Percentiles rank a stretch among this genome's conserved stretches.
Conservation (phyloP, 2,797 vertebrate species). For the Eospalax fontanierii region DNA sequence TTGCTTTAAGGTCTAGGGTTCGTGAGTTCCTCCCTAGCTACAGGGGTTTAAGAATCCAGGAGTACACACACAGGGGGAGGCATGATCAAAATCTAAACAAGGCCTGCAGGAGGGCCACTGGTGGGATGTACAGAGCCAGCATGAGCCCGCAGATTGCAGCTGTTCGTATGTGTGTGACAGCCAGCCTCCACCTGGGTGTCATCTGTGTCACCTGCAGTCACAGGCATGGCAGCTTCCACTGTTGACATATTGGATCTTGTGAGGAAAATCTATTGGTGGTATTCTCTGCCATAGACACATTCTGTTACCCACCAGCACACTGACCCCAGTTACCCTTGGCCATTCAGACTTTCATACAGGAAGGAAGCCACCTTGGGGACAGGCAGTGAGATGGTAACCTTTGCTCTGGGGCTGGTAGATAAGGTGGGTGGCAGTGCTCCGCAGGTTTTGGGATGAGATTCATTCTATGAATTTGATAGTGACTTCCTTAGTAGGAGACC, state of each 20-base stretch:
- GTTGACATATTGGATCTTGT: not conserved
- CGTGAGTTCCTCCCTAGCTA: not conserved
- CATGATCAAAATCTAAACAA: conserved; percentile 3
- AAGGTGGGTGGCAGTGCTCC: not conserved
- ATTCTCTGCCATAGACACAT: not conserved
- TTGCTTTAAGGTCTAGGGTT: not conserved
- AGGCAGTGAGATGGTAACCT: not conserved
- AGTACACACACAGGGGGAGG: not conserved
- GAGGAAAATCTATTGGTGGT: not conserved
- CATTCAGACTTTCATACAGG: fast-evolving
- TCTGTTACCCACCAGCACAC: fast-evolving
- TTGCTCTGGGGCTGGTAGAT: not conserved
- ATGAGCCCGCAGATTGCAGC: not conserved
- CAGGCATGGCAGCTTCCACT: not conserved
- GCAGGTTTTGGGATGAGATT: not conserved
- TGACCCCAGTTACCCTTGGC: not conserved
- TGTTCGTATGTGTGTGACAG: not conserved
- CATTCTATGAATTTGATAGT: not conserved
- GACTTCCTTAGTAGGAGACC: not conserved
- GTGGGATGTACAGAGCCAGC: not conserved
- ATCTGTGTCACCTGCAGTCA: not conserved
- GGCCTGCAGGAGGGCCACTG: not conserved
- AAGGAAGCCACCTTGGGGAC: not conserved
- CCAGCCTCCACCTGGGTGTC: not conserved
- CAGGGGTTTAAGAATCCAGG: not conserved